Conservation (phyloP, 1,140 invertebrate species). For the Hirudo medicinalis region DNA sequence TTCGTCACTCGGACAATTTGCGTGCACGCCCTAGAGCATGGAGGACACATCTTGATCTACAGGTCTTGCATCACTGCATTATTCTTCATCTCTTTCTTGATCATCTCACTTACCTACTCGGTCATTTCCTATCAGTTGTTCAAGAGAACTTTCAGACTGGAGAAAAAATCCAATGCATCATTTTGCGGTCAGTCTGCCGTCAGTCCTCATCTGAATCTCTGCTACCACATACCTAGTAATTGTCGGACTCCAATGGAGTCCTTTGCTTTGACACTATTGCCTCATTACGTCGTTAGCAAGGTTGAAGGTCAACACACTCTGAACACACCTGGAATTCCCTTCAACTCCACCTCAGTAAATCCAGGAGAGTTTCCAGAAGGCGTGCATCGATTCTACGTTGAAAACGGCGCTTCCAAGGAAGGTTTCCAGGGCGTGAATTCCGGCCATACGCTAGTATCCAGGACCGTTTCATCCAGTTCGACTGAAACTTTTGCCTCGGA, state of each 20-base stretch:
- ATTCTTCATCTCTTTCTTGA: constrained; percentile 4
- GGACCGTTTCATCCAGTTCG: neutral
- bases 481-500: neutral
- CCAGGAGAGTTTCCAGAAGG: neutral
- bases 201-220: neutral
- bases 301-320: no score
- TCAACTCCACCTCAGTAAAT: no score
- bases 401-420: neutral
- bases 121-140: neutral
- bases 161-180: no score
- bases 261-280: neutral
- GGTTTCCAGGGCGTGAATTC: neutral
- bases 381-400: neutral
- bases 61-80: neutral
- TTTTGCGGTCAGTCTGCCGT: neutral
- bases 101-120: neutral
- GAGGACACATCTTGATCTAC: neutral
- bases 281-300: neutral
- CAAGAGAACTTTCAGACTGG: neutral
- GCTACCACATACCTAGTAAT: neutral
- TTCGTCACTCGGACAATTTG: neutral
- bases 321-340: no score
- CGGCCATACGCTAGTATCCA: neutral
- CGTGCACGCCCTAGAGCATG: neutral
- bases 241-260: neutral